A percentile compares a stretch with the other conserved stretches of the same genome.
Conservation (phyloP, 2,888 invertebrate species). For the Nasonovia ribisnigri region DNA sequence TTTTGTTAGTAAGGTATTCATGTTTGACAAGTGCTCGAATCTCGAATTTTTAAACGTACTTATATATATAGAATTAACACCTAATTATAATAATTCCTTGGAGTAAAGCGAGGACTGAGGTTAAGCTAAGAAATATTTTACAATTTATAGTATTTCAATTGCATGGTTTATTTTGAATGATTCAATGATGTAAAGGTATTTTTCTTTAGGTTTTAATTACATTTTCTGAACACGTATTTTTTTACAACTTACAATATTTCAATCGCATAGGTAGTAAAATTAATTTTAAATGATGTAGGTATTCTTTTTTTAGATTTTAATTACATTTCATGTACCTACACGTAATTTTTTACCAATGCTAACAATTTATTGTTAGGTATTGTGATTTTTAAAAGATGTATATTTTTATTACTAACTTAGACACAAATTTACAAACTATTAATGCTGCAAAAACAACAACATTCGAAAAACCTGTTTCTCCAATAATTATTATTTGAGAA, state of each 20-base stretch:
- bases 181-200: background rate
- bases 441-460: background rate
- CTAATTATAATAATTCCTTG: slow-evolving; percentile 12
- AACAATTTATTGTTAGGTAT: background rate
- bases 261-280: background rate
- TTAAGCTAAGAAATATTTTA: background rate
- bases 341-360: background rate
- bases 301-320: slow-evolving; percentile 12
- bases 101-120: background rate
- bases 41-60: background rate
- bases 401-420: background rate
- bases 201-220: background rate
- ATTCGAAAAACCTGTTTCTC: slow-evolving; percentile 5
- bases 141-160: background rate
- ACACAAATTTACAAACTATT: background rate
- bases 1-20: background rate
- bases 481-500: background rate
- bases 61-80: background rate
- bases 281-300: background rate
- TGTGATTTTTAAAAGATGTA: background rate
- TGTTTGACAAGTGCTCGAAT: background rate
- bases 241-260: background rate
- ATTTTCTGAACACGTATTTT: slow-evolving; percentile 5
- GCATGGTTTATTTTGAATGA: background rate
- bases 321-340: background rate